Evolutionary conservation across 92 coral and sea anemone genomes (phyloP).

Genomic region (Isaurus tuberculatus): DNA sequence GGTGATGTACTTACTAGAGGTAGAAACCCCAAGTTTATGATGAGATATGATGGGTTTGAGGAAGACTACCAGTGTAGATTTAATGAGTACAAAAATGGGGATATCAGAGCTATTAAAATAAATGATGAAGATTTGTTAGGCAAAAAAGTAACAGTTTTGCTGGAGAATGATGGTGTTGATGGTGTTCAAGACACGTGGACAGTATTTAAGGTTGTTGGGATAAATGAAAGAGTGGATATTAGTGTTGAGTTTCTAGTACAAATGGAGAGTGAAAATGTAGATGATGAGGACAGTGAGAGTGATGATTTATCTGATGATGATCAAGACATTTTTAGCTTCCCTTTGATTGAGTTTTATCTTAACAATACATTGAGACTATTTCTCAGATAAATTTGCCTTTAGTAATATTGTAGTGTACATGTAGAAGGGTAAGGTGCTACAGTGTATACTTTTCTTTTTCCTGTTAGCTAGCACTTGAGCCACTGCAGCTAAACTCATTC

Average conservation of each 20-base stretch:
- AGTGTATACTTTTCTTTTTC: not conserved
- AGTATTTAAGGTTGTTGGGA: slow-evolving; percentile 2
- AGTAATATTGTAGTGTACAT: not conserved
- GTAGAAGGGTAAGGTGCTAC: not conserved
- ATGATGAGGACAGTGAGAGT: slow-evolving; percentile 5
- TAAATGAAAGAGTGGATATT: slow-evolving; percentile 18
- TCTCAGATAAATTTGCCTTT: not conserved
- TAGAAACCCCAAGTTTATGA: not conserved
- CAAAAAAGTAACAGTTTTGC: slow-evolving; percentile 14
- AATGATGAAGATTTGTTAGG: slow-evolving; percentile 7
- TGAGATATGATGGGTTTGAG: slow-evolving; percentile 13
- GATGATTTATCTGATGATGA: not conserved
- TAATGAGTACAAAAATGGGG: slow-evolving; percentile 5
- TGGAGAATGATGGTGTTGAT: slow-evolving; percentile 1
- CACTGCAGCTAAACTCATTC: not conserved
- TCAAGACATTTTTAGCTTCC: slow-evolving; percentile 17
- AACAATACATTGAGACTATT: slow-evolving; percentile 12
- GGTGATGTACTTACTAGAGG: slow-evolving; percentile 6
- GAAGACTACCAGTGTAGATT: slow-evolving; percentile 16
- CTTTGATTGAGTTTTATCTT: slow-evolving; percentile 15
- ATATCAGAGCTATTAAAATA: not conserved
- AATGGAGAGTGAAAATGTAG: slow-evolving; percentile 22
- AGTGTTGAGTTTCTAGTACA: slow-evolving; percentile 21
- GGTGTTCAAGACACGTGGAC: slow-evolving; percentile 14
- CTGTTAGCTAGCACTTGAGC: not conserved